Conservation (phyloP, 2,797 vertebrate genomes). For the Danio jaintianensis region DNA sequence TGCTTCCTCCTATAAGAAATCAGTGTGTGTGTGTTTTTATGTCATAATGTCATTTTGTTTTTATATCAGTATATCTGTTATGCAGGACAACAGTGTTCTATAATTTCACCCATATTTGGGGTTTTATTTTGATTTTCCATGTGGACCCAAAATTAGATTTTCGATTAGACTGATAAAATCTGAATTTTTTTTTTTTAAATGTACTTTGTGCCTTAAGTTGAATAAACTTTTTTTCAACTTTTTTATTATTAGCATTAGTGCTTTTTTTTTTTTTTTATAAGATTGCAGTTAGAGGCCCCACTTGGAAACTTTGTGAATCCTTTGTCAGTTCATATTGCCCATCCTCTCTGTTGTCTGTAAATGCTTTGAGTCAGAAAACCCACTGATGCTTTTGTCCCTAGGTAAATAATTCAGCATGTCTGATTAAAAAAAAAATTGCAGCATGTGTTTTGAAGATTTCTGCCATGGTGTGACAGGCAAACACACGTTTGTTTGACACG, state of each 20-base stretch:
- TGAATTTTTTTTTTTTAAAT: too few relatives aligned
- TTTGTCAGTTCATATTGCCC: slow-evolving; percentile 57
- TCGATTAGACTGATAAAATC: too few relatives aligned
- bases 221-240: too few relatives aligned
- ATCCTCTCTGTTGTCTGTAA: slow-evolving; percentile 36
- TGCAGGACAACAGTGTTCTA: too few relatives aligned
- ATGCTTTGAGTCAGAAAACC: slow-evolving; percentile 42
- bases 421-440: slow-evolving; percentile 57
- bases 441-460: slow-evolving; percentile 52
- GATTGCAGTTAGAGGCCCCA: slow-evolving; percentile 19
- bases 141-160: too few relatives aligned
- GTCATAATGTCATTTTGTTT: too few relatives aligned
- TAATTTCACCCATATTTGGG: too few relatives aligned
- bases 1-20: neutral
- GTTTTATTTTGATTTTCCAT: too few relatives aligned
- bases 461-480: slow-evolving; percentile 28
- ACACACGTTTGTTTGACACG: slow-evolving; percentile 34
- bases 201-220: too few relatives aligned
- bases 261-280: too few relatives aligned
- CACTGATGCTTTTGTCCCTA: slow-evolving; percentile 53
- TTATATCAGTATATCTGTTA: too few relatives aligned
- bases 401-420: slow-evolving; percentile 62
- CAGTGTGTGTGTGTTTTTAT: neutral
- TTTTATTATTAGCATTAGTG: too few relatives aligned
- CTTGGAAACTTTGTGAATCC: slow-evolving; percentile 30